Percentiles rank a stretch among this genome's conserved stretches.
phyloP scores from a whole-genome alignment of 2,113 vertebrate species.

The Seriola aureovittata region DNA sequence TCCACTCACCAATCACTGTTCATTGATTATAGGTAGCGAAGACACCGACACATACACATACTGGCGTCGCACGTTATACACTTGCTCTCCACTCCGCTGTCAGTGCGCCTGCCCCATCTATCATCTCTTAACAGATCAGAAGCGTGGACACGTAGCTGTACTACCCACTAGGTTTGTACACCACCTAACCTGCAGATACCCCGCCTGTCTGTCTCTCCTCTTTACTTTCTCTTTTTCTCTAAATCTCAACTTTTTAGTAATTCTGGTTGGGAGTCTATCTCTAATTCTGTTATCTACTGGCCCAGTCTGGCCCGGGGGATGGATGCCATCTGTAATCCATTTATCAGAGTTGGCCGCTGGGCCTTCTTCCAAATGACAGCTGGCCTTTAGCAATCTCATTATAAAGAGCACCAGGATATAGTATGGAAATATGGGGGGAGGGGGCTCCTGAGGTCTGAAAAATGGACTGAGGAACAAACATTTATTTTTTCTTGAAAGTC shows the following conservation, averaged over 20 bases:
- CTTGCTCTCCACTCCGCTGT: too few species aligned
- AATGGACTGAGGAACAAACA: slow-evolving; percentile 19
- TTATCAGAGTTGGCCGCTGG: slow-evolving; percentile 76
- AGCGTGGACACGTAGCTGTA: too few species aligned
- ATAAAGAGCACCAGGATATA: slow-evolving; percentile 72
- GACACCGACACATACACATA: background rate
- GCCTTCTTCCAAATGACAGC: slow-evolving; percentile 80
- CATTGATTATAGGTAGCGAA: background rate
- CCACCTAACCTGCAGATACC: background rate
- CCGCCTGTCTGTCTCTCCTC: background rate
- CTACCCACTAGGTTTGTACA: background rate
- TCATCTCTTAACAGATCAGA: too few species aligned
- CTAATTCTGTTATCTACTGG: slow-evolving; percentile 82
- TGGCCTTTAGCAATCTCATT: slow-evolving; percentile 79
- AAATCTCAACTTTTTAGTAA: slow-evolving; percentile 76
- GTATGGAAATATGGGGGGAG: slow-evolving; percentile 73
- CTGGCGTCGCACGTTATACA: background rate
- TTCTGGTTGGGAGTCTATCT: slow-evolving; percentile 73
- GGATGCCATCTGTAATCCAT: slow-evolving; percentile 81
- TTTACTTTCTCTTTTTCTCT: slow-evolving; percentile 41
- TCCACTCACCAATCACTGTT: background rate
- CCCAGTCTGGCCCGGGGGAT: slow-evolving; percentile 76
- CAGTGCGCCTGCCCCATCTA: too few species aligned
- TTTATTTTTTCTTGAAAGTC: background rate
- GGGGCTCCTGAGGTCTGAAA: slow-evolving; percentile 20